Conservation (phyloP, 1,140 invertebrate genomes). For the Cepaea nemoralis region DNA sequence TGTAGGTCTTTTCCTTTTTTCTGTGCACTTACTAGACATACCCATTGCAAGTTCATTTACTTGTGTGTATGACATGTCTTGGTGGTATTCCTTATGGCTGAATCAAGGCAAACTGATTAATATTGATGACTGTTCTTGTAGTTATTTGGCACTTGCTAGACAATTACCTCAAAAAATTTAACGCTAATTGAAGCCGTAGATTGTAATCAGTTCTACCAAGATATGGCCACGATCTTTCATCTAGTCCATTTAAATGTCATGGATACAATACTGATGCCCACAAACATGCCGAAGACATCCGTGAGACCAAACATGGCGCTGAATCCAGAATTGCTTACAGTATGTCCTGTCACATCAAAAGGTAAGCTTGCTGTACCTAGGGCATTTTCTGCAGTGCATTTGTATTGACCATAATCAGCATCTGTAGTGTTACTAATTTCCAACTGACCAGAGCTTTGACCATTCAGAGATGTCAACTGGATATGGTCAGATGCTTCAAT, state of each 20-base stretch:
- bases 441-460: background rate
- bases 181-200: no score
- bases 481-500: background rate
- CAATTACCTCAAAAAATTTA: no score
- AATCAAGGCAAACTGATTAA: no score
- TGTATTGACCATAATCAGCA: constrained; percentile 1
- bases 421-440: background rate
- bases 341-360: background rate
- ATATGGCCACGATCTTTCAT: background rate
- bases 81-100: no score
- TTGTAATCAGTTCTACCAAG: no score
- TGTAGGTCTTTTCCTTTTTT: no score
- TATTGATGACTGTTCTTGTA: no score
- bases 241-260: background rate
- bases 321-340: background rate
- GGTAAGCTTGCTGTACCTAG: background rate
- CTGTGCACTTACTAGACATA: no score
- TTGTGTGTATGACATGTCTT: no score
- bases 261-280: background rate
- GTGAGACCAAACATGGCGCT: background rate
- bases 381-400: background rate
- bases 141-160: no score
- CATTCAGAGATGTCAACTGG: background rate
- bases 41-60: no score
- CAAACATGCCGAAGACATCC: background rate